These are phyloP conservation scores for Anhinga rufa DNA, from an alignment of 2,113 vertebrate species.

Conservation along the genomic window DNA sequence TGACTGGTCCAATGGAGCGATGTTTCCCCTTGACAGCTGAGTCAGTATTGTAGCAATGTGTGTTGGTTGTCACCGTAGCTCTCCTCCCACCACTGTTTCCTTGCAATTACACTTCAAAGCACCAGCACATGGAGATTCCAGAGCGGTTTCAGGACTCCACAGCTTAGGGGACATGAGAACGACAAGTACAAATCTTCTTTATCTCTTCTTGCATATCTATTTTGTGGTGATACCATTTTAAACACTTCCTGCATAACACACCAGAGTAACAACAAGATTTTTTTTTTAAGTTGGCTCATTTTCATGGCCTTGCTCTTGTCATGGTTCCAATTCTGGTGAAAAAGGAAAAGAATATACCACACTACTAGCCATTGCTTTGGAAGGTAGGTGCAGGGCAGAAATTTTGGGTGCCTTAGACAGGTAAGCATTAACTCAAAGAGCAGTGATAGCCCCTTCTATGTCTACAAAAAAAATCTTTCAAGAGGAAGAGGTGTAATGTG, in stretches of 20 bases:
- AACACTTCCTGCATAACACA: neutral
- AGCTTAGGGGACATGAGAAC: neutral
- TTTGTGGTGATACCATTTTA: neutral
- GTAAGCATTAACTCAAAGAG: neutral
- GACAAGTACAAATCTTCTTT: neutral
- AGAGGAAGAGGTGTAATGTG: neutral
- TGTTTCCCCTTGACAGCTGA: neutral
- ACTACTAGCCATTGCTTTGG: neutral
- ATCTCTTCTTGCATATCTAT: neutral
- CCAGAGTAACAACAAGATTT: neutral
- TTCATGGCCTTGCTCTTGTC: neutral
- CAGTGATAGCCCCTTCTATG: neutral
- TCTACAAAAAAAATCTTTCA: neutral
- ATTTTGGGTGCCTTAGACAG: neutral
- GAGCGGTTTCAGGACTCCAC: rapidly evolving
- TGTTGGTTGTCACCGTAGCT: neutral
- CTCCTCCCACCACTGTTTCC: neutral
- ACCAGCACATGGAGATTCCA: neutral
- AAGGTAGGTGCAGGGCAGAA: neutral
- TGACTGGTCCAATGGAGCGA: neutral
- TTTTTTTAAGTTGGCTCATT: neutral
- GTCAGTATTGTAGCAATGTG: neutral
- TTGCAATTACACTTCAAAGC: neutral
- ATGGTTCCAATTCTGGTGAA: neutral
- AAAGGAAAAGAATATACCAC: neutral